Base-by-base conservation (phyloP, 1,140 invertebrate genomes). In the Drosophila hydei region DNA sequence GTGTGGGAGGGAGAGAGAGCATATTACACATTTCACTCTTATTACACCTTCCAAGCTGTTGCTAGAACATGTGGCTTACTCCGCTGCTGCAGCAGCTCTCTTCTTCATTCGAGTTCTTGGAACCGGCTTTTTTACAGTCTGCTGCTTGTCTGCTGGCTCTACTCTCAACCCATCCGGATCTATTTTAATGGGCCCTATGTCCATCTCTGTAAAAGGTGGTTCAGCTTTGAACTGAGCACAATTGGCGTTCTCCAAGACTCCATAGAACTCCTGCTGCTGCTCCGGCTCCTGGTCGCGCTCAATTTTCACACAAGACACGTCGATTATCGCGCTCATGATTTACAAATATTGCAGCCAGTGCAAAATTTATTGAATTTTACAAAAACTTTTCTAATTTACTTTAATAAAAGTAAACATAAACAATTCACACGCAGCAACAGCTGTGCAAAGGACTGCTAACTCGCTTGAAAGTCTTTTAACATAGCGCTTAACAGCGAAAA, bases 181-280 rank as follows among this genome's bases (percentile, higher is more conserved):
- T 23, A 68, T 60, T 33, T 68, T 68, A 11, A 68, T 12, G 3
- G 64, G 64, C 21, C 64, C 64, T 23, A 68, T 68, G 14, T 68
- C 51, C 3, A 54, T 33, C 5, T 54, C 51, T 4, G 16, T 3
- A 2, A 38, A 21, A 36, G 19, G 1, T 14, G 3, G 7, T 3
- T 42, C 55, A 6, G 40, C 51, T 30, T 68, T 38, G 0, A 40
- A 14, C 9, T 47, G 12, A 21, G 4, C 18, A 6, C 21, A 12
- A 1, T 18, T 50, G 47, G 23, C 23, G 14, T 51, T 8, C 19
- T 19, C 11, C 5, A 12, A 11, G 4, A 30, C 1, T 21, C 12
- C 11, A 33, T 25, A 9, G 30, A 33, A 33, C 7, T 11, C 30
- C 30, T 2, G 30, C 30, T 11, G 30, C 3, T 21, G 7, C 1